These are phyloP conservation scores for Mugil cephalus DNA, from an alignment of 2,113 vertebrate species.

Conservation along the genomic window DNA sequence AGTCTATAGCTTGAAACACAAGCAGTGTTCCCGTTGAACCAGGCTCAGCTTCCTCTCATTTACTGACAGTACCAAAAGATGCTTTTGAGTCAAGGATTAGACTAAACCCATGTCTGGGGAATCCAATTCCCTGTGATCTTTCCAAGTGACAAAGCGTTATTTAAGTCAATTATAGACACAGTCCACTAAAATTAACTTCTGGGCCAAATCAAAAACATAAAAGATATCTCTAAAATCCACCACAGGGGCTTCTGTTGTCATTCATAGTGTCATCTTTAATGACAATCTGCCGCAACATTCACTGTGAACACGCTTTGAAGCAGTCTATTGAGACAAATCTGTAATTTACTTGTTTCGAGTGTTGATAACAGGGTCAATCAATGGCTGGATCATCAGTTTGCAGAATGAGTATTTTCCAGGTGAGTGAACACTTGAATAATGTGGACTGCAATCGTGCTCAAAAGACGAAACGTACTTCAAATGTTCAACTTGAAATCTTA, in stretches of 20 bases:
- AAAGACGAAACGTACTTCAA: constrained; percentile 4
- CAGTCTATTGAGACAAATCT: constrained; percentile 30
- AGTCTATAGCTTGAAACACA: not conserved
- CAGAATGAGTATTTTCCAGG: constrained; percentile 48
- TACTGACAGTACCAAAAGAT: constrained; percentile 32
- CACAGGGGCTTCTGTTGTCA: constrained; percentile 29
- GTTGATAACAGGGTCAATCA: constrained; percentile 35
- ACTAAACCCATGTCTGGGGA: constrained; percentile 61
- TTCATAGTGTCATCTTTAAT: constrained; percentile 43
- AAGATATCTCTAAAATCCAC: constrained; percentile 18
- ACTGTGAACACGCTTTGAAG: constrained; percentile 51
- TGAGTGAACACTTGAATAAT: constrained; percentile 44
- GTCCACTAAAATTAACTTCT: constrained; percentile 59
- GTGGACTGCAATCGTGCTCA: constrained; percentile 33
- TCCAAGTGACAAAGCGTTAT: constrained; percentile 38
- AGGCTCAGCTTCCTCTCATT: constrained; percentile 22
- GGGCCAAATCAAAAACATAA: constrained; percentile 44
- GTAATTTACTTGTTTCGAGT: constrained; percentile 44
- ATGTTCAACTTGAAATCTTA: constrained; percentile 30
- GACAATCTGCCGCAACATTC: constrained; percentile 30
- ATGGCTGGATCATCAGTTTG: constrained; percentile 43
- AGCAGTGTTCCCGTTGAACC: constrained; percentile 13
- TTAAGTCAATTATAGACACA: constrained; percentile 54
- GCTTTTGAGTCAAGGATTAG: constrained; percentile 57
- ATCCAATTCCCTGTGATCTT: constrained; percentile 52